Percentiles rank a stretch among this genome's conserved stretches.
phyloP scores from a whole-genome alignment of 2,888 invertebrate species.

The Pherbina coryleti region DNA sequence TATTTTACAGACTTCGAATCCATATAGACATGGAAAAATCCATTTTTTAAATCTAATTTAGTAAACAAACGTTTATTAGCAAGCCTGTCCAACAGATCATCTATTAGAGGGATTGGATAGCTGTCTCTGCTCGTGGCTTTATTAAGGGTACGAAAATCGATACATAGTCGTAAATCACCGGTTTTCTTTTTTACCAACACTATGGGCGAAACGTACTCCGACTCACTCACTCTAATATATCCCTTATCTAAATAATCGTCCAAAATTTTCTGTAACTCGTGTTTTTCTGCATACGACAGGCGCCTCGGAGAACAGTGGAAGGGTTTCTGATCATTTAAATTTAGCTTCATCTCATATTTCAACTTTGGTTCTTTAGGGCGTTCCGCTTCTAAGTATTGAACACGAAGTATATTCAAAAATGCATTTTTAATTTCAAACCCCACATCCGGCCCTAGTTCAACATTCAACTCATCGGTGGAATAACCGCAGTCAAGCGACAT shows the following conservation, averaged over 20 bases:
- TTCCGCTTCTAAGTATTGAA: background rate
- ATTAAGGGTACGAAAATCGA: conserved; percentile 30
- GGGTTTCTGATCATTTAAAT: background rate
- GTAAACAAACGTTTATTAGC: conserved; percentile 33
- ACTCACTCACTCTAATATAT: conserved; percentile 29
- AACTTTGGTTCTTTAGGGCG: background rate
- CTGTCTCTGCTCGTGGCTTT: conserved; percentile 37
- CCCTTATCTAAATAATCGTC: conserved; percentile 31
- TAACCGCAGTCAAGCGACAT: no score
- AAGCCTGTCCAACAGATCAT: conserved; percentile 37
- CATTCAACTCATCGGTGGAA: no score
- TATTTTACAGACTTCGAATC: background rate
- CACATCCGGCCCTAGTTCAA: no score
- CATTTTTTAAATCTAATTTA: conserved; percentile 39
- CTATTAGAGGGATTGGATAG: conserved; percentile 39
- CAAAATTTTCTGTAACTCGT: conserved; percentile 30
- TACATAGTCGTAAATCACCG: conserved; percentile 13
- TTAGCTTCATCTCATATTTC: background rate
- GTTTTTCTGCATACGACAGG: conserved; percentile 36
- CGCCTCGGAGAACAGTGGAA: conserved; percentile 2
- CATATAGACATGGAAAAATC: background rate
- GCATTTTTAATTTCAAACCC: background rate
- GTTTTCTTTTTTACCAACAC: conserved; percentile 33
- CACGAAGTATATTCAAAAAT: background rate
- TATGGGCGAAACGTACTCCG: conserved; percentile 36